Evolutionary conservation across 2,888 invertebrate species (phyloP), one percentile per base, ranked within the genome.

Genomic region (Metalampra italica): DNA sequence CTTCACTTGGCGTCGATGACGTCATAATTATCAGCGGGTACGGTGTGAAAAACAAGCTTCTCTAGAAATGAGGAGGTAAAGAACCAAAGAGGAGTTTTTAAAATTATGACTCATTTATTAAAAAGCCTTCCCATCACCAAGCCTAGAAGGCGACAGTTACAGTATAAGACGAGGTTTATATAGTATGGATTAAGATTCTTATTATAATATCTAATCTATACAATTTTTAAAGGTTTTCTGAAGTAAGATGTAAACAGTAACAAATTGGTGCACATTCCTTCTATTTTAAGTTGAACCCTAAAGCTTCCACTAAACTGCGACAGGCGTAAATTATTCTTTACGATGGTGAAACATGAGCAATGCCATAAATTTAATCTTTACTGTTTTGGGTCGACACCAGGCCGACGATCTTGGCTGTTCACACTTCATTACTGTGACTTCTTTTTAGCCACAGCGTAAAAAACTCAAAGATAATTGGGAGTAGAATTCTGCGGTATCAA

Each of bases 321-420:
- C 47, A 34, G 45, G 44, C 59, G 43, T 59, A 60, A 55, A 62
- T 63, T 57, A 64, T 56, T 45, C 46, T 63, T 56, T 55, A 60
- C 57, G 59, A 50, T 48, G 48, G 50, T 52, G 56, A 54, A 54
- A 51, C 42, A 52, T 45, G 43, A 54, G 46, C 43, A 7, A 40
- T 7, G 15, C 12, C 38, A 51, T 52, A 63, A 60, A 60, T 62
- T 60, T 57, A 57, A 60, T 63, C 54, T 59, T 56, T 52, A 57
- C 52, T 48, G 60, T 57, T 58, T 51, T 42, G 46, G 60, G 51
- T 47, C 48, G 51, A 51, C 45, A 36, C n/a, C 45, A 37, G 47
- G 47, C 47, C 47, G 45, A 43, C 47, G 43, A 43, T 52, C 45
- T 47, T 47, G 46, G 22, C 32, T 39, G 53, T 50, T 53, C 53